Evolutionary conservation across 2,888 invertebrate species (phyloP).

Genomic region (Bembecia ichneumoniformis): DNA sequence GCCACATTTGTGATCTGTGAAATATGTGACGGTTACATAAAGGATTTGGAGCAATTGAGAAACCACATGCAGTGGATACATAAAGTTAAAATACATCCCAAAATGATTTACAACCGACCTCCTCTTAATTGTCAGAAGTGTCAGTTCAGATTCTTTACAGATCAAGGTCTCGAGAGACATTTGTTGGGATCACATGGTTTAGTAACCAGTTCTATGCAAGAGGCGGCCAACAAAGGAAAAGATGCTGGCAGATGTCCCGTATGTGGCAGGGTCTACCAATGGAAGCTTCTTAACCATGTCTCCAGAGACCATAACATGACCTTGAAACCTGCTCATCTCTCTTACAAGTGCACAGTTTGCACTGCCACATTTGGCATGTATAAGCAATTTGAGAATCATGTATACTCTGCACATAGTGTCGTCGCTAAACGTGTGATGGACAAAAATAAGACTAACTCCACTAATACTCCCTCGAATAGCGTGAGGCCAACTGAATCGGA

Average conservation of each 20-base stretch:
- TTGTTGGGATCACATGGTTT: constrained; percentile 94
- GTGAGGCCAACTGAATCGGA: constrained; percentile 56
- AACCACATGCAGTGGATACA: constrained; percentile 99
- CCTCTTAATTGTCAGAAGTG: constrained; percentile 97
- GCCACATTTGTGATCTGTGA: constrained; percentile 95
- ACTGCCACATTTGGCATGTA: constrained; percentile 97
- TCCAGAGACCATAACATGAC: constrained; percentile 95
- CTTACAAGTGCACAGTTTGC: constrained; percentile 96
- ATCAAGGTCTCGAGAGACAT: constrained; percentile 96
- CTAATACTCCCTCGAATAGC: not conserved
- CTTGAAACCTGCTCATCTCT: constrained; percentile 92
- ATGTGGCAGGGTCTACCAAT: constrained; percentile 86
- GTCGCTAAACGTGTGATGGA: constrained; percentile 91
- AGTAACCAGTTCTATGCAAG: constrained; percentile 96
- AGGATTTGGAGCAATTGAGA: constrained; percentile 93
- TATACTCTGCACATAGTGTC: constrained; percentile 93
- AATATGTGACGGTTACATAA: constrained; percentile 97
- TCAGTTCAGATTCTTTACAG: constrained; percentile 96
- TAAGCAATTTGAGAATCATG: constrained; percentile 95
- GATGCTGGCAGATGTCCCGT: constrained; percentile 96
- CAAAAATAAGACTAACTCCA: constrained; percentile 71
- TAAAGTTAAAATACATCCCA: constrained; percentile 96
- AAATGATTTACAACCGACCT: constrained; percentile 95
- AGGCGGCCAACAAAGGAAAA: constrained; percentile 94
- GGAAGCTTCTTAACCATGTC: constrained; percentile 94